Base-by-base conservation (phyloP, 2,888 invertebrate species). In the Diadromus collaris region DNA sequence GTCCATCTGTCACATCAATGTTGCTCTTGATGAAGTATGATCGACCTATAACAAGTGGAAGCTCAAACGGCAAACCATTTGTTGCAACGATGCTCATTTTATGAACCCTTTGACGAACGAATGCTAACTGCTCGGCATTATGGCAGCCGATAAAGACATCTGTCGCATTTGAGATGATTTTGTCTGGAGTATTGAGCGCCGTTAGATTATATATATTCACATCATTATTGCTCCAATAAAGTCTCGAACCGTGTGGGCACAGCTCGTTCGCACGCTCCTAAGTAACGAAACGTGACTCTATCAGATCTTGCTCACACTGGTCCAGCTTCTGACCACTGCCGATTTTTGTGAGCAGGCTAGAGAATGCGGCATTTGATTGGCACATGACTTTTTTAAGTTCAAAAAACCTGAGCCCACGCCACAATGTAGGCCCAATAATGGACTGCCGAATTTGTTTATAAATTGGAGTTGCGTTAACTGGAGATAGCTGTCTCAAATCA, bases 401-500 rank as follows among this genome's bases (percentile, higher is more conserved):
- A 77, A 82, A 88, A 83, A 84, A 88, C n/a, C 7, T 2, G 13
- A 68, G 34, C 61, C 69, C 68, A n/a, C 51, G 51, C 75, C 75
- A 75, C 10, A 75, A 41, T 16, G n/a, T 16, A 9, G 60, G 61
- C 13, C 69, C 61, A 34, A 13, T 60, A 7, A 75, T 34, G 16
- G 24, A 19, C 19, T 75, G 32, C 29, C 19, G 34, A 9, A 10
- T 6, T 38, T 61, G 68, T 68, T 75, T 72, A 24, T 60, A 72
- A 27, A 77, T 72, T 0, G 77, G 51, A 13, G 77, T 72, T 56
- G 68, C 78, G 13, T 63, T n/a, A 34, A 74, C 89, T 24, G 89
- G 86, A 34, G 89, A 88, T 64, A 87, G 65, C 81, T 89, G 88
- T 6, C 87, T 81, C 61, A 89, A 83, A 85, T 90, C 90, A 21